Conservation (phyloP, 92 coral and sea anemone genomes). For the Zoanthus sociatus region DNA sequence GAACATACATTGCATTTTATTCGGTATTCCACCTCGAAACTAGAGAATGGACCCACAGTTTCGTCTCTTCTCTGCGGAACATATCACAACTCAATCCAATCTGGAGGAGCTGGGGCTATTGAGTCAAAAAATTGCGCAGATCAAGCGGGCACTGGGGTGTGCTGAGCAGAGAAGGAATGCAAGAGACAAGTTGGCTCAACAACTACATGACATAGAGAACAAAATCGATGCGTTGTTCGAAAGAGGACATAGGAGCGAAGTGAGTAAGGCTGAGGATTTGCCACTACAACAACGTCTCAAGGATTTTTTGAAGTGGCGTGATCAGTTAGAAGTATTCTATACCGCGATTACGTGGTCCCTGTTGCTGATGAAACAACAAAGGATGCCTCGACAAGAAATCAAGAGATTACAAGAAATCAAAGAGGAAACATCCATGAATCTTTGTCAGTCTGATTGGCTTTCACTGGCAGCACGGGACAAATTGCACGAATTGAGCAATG, state of each 20-base stretch:
- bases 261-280: constrained; percentile 57
- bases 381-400: constrained; percentile 50
- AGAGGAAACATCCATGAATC: constrained; percentile 65
- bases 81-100: neutral
- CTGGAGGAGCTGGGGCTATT: neutral
- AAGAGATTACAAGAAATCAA: constrained; percentile 69
- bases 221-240: constrained; percentile 49
- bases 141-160: constrained; percentile 12
- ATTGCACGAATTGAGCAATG: constrained; percentile 41
- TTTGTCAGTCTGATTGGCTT: constrained; percentile 65
- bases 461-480: constrained; percentile 63
- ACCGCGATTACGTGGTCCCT: constrained; percentile 67
- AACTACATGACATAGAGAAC: constrained; percentile 35
- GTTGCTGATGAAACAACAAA: constrained; percentile 34
- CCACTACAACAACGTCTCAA: constrained; percentile 56
- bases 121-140: constrained; percentile 1
- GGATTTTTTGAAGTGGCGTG: constrained; percentile 74
- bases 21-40: neutral
- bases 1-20: neutral
- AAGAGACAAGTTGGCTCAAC: constrained; percentile 30
- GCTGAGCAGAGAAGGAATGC: constrained; percentile 10
- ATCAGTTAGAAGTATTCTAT: constrained; percentile 70
- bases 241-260: constrained; percentile 23
- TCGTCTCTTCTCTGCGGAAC: neutral
- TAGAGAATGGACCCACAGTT: constrained; percentile 9